Conservation (phyloP, 2,113 vertebrate genomes). For the Scalopus aquaticus region DNA sequence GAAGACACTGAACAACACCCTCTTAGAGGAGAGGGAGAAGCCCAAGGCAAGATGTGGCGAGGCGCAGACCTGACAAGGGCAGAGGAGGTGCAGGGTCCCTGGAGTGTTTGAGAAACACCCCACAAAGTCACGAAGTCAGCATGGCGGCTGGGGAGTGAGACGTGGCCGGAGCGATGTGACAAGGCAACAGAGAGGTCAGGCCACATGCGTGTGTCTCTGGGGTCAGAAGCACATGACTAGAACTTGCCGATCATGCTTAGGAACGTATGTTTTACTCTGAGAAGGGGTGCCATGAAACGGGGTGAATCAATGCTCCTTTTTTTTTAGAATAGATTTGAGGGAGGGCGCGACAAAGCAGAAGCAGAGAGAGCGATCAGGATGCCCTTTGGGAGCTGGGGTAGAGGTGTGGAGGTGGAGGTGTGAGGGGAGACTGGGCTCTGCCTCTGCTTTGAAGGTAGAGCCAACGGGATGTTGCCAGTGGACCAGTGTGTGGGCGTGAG, state of each 20-base stretch:
- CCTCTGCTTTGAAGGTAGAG: background rate
- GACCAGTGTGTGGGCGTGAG: rapidly evolving
- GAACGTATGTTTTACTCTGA: background rate
- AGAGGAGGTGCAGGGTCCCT: no score
- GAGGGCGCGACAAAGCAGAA: background rate
- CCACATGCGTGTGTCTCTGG: background rate
- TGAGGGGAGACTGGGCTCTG: background rate
- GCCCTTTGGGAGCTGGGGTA: rapidly evolving
- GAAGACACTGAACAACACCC: background rate
- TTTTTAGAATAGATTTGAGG: background rate
- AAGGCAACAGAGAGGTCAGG: background rate
- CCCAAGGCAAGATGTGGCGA: background rate
- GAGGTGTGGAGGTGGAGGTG: rapidly evolving
- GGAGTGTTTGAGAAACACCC: background rate
- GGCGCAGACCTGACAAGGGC: background rate
- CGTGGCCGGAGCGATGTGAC: background rate
- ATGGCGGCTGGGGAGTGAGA: background rate
- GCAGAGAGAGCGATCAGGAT: background rate
- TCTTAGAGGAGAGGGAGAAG: background rate
- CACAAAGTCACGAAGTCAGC: no score
- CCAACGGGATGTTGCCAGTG: background rate
- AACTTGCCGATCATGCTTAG: background rate
- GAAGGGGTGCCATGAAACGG: background rate
- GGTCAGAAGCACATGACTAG: rapidly evolving
- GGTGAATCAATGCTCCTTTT: background rate